These are phyloP conservation scores for Hephaestus fuliginosus DNA, from an alignment of 2,797 vertebrate genomes.

Conservation along the genomic window DNA sequence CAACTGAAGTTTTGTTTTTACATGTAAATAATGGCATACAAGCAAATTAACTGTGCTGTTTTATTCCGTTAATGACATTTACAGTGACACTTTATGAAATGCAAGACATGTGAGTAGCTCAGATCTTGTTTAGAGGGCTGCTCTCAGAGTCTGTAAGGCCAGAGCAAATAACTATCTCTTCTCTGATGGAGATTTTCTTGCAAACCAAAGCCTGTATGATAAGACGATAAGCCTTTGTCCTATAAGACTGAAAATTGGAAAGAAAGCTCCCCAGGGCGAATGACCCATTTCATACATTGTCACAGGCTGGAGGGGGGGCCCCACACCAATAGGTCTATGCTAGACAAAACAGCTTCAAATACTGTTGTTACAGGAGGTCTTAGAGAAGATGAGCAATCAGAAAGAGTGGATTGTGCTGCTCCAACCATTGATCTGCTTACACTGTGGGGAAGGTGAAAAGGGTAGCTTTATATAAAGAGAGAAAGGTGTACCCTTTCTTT, in stretches of 20 bases:
- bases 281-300: slow-evolving; percentile 54
- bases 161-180: slow-evolving; percentile 48
- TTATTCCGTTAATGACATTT: slow-evolving; percentile 39
- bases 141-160: slow-evolving; percentile 45
- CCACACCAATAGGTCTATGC: slow-evolving; percentile 13
- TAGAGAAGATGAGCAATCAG: slow-evolving; percentile 51
- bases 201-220: slow-evolving; percentile 42
- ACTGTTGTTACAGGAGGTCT: slow-evolving; percentile 31
- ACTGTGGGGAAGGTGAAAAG: slow-evolving; percentile 39
- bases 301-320: slow-evolving; percentile 10
- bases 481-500: slow-evolving; percentile 41
- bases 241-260: slow-evolving; percentile 42
- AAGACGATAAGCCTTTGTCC: slow-evolving; percentile 41
- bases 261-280: slow-evolving; percentile 41
- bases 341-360: slow-evolving; percentile 41
- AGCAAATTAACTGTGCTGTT: slow-evolving; percentile 4
- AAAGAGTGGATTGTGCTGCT: slow-evolving; percentile 41
- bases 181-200: slow-evolving; percentile 55
- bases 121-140: slow-evolving; percentile 47
- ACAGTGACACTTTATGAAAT: slow-evolving; percentile 48
- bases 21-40: neutral
- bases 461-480: slow-evolving; percentile 36
- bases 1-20: slow-evolving; percentile 19
- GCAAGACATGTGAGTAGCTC: slow-evolving; percentile 20
- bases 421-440: slow-evolving; percentile 50